Percentiles rank a stretch among this genome's conserved stretches.
Evolutionary conservation across 2,888 invertebrate species (phyloP).

Genomic region (Pristionchus mayeri): DNA sequence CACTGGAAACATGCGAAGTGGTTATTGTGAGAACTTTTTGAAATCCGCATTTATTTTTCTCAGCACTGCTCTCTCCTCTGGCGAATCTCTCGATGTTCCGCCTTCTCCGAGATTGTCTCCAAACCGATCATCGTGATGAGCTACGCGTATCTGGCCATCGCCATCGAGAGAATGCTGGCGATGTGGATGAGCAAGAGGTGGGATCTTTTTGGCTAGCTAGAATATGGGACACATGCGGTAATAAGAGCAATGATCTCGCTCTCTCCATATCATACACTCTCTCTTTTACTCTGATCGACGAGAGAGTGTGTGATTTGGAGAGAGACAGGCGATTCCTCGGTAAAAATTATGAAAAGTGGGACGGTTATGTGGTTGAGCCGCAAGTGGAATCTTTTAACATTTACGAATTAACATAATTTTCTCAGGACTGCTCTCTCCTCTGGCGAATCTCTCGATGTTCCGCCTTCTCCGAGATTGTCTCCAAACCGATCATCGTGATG

Average conservation of each 20-base stretch:
- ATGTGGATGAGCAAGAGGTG: constrained; percentile 13
- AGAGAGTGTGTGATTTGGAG: too few species aligned
- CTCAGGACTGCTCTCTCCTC: not conserved
- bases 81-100: not conserved
- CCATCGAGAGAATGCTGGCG: not conserved
- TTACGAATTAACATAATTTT: too few species aligned
- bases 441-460: not conserved
- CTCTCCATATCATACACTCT: too few species aligned
- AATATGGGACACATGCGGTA: not conserved
- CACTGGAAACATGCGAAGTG: not conserved
- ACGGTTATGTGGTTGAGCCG: not conserved
- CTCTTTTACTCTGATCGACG: too few species aligned
- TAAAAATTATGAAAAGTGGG: too few species aligned
- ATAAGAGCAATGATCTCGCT: too few species aligned
- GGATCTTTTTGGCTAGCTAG: not conserved
- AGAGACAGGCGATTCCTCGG: too few species aligned
- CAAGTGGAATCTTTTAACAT: too few species aligned
- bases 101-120: constrained; percentile 35
- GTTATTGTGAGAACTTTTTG: not conserved
- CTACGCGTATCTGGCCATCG: constrained; percentile 33
- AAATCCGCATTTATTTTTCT: too few species aligned
- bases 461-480: constrained; percentile 29
- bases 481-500: not conserved
- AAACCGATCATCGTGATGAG: not conserved
- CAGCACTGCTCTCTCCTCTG: constrained; percentile 4